Evolutionary conservation across 2,888 invertebrate genomes (phyloP).

Genomic region (Calliopum simillimum): DNA sequence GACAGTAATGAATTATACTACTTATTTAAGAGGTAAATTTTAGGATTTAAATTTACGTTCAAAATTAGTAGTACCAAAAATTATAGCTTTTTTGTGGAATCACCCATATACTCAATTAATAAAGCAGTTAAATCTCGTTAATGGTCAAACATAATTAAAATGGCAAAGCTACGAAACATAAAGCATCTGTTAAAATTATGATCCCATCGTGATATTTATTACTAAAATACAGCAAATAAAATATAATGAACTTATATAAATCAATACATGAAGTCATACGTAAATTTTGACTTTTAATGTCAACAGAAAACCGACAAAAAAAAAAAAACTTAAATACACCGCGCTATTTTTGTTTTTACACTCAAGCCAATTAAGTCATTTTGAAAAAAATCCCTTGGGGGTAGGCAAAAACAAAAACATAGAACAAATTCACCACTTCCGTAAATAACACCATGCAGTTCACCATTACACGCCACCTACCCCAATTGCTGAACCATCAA

Average conservation of each 20-base stretch:
- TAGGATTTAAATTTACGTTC: too few species aligned
- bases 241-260: conserved; percentile 32
- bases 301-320: too few species aligned
- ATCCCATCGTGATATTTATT: background rate
- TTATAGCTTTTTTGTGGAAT: too few species aligned
- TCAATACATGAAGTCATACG: background rate
- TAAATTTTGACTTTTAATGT: background rate
- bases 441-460: background rate
- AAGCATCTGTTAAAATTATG: too few species aligned
- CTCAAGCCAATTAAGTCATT: conserved; percentile 34
- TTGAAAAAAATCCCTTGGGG: conserved; percentile 3
- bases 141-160: too few species aligned
- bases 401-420: background rate
- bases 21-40: too few species aligned
- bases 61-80: background rate
- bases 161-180: too few species aligned
- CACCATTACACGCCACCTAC: background rate
- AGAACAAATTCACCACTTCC: background rate
- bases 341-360: conserved; percentile 36
- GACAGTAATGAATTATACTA: too few species aligned
- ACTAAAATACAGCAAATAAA: conserved; percentile 46
- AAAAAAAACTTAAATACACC: background rate
- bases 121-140: too few species aligned
- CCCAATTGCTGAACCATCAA: background rate
- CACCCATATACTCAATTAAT: too few species aligned